Conservation (phyloP, 2,888 invertebrate species). For the Drosophila seclusa region DNA sequence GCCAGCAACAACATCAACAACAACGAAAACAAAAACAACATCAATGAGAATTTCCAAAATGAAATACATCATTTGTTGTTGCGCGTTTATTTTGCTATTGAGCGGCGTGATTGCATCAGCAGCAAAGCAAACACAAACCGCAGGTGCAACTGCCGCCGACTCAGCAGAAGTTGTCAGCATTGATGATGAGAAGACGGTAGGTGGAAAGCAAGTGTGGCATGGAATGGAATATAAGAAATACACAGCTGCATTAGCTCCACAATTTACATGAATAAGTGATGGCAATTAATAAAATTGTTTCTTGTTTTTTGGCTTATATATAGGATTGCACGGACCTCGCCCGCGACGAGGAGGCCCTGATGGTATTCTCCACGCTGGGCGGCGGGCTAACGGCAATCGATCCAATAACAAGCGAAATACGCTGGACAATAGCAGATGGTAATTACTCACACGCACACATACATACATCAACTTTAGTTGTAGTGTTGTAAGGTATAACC, state of each 20-base stretch:
- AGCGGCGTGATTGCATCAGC: constrained; percentile 74
- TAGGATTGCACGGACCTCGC: constrained; percentile 88
- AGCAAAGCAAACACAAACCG: constrained; percentile 44
- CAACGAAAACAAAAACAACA: constrained; percentile 23
- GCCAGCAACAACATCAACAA: constrained; percentile 31
- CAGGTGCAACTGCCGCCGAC: constrained; percentile 54
- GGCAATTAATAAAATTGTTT: constrained; percentile 39
- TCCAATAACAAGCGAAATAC: constrained; percentile 92
- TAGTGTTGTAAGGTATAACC: constrained; percentile 41
- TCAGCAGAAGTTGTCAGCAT: constrained; percentile 75
- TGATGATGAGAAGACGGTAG: constrained; percentile 67
- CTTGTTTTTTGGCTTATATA: constrained; percentile 3
- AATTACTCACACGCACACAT: constrained; percentile 74
- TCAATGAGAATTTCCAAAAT: constrained; percentile 63
- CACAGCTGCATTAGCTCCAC: constrained; percentile 13
- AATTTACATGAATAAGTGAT: constrained; percentile 27
- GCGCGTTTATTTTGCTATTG: constrained; percentile 67
- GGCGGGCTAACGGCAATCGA: constrained; percentile 97
- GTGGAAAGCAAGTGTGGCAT: constrained; percentile 12
- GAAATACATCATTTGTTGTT: constrained; percentile 66
- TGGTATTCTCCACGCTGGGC: constrained; percentile 96
- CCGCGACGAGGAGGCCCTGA: constrained; percentile 89
- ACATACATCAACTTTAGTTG: constrained; percentile 11
- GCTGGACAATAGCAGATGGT: constrained; percentile 97
- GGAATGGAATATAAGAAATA: neutral